These are phyloP conservation scores for Folsomia candida DNA, from an alignment of 2,888 invertebrate genomes.

Conservation along the genomic window DNA sequence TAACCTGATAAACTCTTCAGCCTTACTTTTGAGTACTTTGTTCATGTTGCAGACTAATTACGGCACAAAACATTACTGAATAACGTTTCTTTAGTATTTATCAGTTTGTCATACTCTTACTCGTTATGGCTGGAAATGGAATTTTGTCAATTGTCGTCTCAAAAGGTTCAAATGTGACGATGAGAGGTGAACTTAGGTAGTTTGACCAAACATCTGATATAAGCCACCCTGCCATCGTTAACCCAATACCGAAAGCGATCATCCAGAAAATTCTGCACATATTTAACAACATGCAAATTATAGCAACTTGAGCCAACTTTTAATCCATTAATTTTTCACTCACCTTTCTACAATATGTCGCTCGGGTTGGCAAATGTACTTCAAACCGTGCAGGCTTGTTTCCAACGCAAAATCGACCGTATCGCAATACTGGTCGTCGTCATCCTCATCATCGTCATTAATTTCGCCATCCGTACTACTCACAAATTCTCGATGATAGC, in stretches of 20 bases:
- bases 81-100: background rate
- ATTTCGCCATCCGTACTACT: too few species aligned
- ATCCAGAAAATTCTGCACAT: slow-evolving; percentile 49
- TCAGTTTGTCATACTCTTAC: slow-evolving; percentile 17
- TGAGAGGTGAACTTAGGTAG: slow-evolving; percentile 72
- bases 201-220: slow-evolving; percentile 55
- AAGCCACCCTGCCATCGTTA: slow-evolving; percentile 41
- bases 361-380: slow-evolving; percentile 3
- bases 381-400: background rate
- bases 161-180: slow-evolving; percentile 73
- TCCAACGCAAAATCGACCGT: background rate
- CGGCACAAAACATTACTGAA: background rate
- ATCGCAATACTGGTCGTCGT: background rate
- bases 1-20: background rate
- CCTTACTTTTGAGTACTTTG: slow-evolving; percentile 32
- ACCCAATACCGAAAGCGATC: slow-evolving; percentile 38
- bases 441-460: background rate
- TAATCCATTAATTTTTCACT: background rate
- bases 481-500: too few species aligned
- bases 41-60: slow-evolving; percentile 38
- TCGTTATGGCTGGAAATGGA: slow-evolving; percentile 79
- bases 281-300: too few species aligned
- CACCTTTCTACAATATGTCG: background rate
- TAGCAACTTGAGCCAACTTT: background rate
- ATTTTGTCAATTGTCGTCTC: slow-evolving; percentile 66